phyloP scores from a whole-genome alignment of 64 coral and sea anemone genomes.

The Astreopora myriophthalma region DNA sequence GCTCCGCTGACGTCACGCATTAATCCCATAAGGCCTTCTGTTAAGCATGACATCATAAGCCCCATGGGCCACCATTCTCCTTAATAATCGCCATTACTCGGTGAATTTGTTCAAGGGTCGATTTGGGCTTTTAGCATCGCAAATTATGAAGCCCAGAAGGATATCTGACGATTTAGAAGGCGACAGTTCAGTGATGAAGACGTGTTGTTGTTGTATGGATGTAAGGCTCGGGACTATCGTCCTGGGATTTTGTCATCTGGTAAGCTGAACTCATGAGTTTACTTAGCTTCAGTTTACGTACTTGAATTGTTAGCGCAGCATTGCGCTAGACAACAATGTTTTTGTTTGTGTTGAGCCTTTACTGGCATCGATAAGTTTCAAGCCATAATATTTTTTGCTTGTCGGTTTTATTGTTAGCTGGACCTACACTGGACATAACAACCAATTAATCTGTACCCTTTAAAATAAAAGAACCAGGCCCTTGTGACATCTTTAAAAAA shows the following conservation, averaged over 20 bases:
- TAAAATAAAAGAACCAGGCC: no score
- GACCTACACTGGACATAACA: no score
- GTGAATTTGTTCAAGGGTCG: background rate
- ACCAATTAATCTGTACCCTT: no score
- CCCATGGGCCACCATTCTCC: background rate
- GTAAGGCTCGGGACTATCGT: slow-evolving; percentile 91
- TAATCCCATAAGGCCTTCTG: no score
- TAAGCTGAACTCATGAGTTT: slow-evolving; percentile 25
- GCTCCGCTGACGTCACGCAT: no score
- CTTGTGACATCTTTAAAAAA: no score
- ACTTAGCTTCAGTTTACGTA: no score
- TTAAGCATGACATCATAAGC: slow-evolving; percentile 4
- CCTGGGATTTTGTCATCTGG: slow-evolving; percentile 91
- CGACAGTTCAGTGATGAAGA: slow-evolving; percentile 82
- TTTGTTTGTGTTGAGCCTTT: background rate
- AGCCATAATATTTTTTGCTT: background rate
- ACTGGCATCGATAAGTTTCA: background rate
- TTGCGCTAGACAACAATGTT: background rate
- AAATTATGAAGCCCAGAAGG: slow-evolving; percentile 84
- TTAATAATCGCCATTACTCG: background rate
- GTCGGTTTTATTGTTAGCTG: no score
- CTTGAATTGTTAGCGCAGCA: no score
- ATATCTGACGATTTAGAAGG: slow-evolving; percentile 65
- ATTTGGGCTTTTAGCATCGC: background rate
- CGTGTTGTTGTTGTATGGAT: slow-evolving; percentile 93